phyloP scores from a whole-genome alignment of 2,113 vertebrate species.

The Phyllostomus hastatus region DNA sequence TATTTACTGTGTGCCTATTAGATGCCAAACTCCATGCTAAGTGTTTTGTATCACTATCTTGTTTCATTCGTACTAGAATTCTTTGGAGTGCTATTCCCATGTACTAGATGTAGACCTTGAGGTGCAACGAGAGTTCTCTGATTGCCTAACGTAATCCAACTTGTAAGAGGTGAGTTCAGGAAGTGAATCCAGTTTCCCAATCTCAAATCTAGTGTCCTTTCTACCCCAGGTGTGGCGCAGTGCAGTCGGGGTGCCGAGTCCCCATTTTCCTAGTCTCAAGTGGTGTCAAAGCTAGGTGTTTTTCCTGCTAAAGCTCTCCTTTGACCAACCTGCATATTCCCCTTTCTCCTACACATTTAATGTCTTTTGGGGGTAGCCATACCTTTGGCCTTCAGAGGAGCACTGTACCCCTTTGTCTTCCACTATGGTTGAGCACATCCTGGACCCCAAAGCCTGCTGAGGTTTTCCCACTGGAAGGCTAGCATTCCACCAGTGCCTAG shows the following conservation, averaged over 20 bases:
- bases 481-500: background rate
- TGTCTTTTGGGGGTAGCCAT: background rate
- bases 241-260: fast-evolving
- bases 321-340: background rate
- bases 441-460: background rate
- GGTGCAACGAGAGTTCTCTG: background rate
- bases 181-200: background rate
- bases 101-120: background rate
- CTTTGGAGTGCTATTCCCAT: background rate
- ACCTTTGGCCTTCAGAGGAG: background rate
- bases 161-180: background rate
- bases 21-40: background rate
- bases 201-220: background rate
- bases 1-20: background rate
- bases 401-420: background rate
- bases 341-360: background rate
- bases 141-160: background rate
- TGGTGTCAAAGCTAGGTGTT: background rate
- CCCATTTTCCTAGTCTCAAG: background rate
- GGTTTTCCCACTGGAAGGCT: background rate
- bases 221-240: background rate
- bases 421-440: background rate
- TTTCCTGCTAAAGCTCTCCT: background rate
- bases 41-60: background rate
- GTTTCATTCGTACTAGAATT: background rate